Evolutionary conservation across 2,888 invertebrate species (phyloP).

Genomic region (Spialia ferax): DNA sequence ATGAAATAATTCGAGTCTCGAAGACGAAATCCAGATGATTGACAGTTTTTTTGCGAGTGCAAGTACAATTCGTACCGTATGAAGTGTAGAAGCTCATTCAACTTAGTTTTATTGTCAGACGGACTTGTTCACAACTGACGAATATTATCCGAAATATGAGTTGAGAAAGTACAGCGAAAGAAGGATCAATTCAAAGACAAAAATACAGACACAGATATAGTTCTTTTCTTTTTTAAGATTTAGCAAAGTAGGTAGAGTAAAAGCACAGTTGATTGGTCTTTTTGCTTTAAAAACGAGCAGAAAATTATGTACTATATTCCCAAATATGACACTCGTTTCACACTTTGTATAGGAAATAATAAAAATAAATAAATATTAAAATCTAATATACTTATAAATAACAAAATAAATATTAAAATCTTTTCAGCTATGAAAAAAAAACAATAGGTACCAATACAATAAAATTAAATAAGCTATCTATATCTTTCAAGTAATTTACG

Average conservation of each 20-base stretch:
- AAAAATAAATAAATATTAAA: too few species aligned
- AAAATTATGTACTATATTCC: too few species aligned
- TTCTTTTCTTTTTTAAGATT: too few species aligned
- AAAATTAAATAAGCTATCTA: too few species aligned
- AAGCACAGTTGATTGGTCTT: not conserved
- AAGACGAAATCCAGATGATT: not conserved
- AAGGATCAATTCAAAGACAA: too few species aligned
- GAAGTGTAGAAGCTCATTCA: not conserved
- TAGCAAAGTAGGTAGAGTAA: not conserved
- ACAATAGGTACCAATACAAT: too few species aligned
- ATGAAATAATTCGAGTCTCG: not conserved
- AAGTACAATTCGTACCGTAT: not conserved
- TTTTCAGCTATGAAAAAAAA: too few species aligned
- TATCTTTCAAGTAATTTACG: not conserved
- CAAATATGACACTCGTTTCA: too few species aligned
- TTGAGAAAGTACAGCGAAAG: not conserved
- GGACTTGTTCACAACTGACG: constrained; percentile 5
- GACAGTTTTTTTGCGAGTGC: not conserved
- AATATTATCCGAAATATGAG: not conserved
- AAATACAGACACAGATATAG: too few species aligned
- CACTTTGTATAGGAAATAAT: too few species aligned
- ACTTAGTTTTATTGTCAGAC: not conserved
- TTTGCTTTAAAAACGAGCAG: not conserved
- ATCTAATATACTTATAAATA: too few species aligned
- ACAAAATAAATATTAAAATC: too few species aligned